Conservation (phyloP, 2,113 vertebrate genomes). For the Elachura formosa region DNA sequence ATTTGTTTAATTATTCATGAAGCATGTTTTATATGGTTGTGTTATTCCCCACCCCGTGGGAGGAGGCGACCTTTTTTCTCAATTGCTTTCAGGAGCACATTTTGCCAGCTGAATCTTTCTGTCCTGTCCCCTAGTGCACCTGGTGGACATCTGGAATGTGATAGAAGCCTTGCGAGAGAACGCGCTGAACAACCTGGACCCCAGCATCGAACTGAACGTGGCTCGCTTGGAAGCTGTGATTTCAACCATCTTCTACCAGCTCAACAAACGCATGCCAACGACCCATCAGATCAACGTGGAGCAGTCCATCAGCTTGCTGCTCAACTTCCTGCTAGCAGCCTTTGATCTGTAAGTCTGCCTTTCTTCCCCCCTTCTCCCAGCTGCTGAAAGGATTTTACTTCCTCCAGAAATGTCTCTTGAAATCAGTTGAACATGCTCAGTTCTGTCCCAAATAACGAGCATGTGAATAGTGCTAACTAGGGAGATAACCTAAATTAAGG, state of each 20-base stretch:
- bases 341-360: constrained; percentile 89
- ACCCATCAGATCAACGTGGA: constrained; percentile 96
- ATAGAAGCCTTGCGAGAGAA: constrained; percentile 96
- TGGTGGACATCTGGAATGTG: constrained; percentile 98
- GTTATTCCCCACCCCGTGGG: not conserved
- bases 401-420: not conserved
- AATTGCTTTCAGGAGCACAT: fast-evolving
- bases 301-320: constrained; percentile 89
- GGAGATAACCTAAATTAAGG: constrained; percentile 14
- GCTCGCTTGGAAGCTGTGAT: constrained; percentile 91
- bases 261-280: constrained; percentile 96
- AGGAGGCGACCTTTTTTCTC: not conserved
- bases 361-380: not conserved
- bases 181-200: constrained; percentile 89
- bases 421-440: not conserved
- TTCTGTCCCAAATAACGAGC: not conserved
- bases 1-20: not conserved
- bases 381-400: not conserved
- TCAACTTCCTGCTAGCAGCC: constrained; percentile 94
- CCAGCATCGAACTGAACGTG: constrained; percentile 85
- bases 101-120: not conserved
- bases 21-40: not conserved
- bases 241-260: constrained; percentile 94
- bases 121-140: constrained; percentile 80
- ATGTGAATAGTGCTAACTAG: not conserved